Evolutionary conservation across 2,113 vertebrate genomes (phyloP).

Genomic region (Neoarius graeffei): DNA sequence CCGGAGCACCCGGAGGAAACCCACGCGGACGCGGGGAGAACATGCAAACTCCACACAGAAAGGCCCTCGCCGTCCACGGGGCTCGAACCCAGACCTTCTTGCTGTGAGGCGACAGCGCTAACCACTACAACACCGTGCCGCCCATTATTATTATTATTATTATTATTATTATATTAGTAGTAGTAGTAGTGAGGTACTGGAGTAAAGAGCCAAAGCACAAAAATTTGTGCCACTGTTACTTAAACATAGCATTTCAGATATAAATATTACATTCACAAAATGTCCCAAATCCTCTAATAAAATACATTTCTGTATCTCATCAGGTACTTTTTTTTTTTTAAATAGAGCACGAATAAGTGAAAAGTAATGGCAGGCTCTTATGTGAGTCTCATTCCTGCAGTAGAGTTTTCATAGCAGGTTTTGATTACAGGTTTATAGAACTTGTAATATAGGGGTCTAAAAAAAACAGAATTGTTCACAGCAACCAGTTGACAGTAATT

Average conservation of each 20-base stretch:
- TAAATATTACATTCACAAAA: background rate
- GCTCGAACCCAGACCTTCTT: no score
- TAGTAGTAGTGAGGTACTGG: background rate
- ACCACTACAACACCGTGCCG: no score
- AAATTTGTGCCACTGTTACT: background rate
- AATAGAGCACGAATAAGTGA: background rate
- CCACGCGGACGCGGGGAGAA: no score
- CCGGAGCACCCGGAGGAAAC: no score
- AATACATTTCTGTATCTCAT: background rate
- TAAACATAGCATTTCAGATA: background rate
- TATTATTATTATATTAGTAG: background rate
- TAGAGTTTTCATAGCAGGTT: slow-evolving; percentile 24
- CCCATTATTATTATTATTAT: background rate
- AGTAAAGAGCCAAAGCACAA: background rate
- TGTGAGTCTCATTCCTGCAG: background rate
- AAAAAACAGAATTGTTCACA: slow-evolving; percentile 33
- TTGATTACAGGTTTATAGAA: slow-evolving; percentile 49
- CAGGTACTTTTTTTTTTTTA: background rate
- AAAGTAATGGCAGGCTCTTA: slow-evolving; percentile 4
- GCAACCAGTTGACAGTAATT: slow-evolving; percentile 50
- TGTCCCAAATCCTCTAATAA: background rate
- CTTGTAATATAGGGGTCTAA: slow-evolving; percentile 43
- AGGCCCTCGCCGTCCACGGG: no score
- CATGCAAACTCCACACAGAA: no score
- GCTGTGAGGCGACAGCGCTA: no score